phyloP scores from a whole-genome alignment of 2,888 invertebrate species.

The Pyrochroa serraticornis region DNA sequence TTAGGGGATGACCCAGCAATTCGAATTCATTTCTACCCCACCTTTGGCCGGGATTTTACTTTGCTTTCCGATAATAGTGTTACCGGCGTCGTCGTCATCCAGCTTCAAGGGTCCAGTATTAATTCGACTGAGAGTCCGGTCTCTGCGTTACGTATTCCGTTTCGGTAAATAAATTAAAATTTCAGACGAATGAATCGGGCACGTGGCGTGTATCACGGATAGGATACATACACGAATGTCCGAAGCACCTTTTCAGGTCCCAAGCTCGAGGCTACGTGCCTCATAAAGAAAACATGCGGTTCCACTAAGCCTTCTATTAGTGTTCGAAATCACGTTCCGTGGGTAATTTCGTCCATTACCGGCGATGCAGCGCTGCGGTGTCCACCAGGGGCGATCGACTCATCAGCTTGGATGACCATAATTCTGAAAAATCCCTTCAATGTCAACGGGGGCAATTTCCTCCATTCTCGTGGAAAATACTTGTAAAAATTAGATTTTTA shows the following conservation, averaged over 20 bases:
- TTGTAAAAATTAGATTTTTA: too few relatives aligned
- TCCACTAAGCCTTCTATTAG: slow-evolving; percentile 54
- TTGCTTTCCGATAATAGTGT: too few relatives aligned
- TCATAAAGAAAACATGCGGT: slow-evolving; percentile 57
- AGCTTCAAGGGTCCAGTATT: not conserved
- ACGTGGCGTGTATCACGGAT: slow-evolving; percentile 12
- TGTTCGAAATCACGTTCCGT: slow-evolving; percentile 53
- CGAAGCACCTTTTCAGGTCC: slow-evolving; percentile 43
- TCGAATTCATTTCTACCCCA: too few relatives aligned
- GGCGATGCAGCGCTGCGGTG: slow-evolving; percentile 25
- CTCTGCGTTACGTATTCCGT: slow-evolving; percentile 5
- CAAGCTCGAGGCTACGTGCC: slow-evolving; percentile 49
- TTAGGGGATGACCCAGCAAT: too few relatives aligned
- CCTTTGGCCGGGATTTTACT: too few relatives aligned
- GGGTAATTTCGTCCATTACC: slow-evolving; percentile 52
- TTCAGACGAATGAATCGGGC: not conserved
- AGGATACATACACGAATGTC: slow-evolving; percentile 34
- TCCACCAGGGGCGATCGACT: slow-evolving; percentile 36
- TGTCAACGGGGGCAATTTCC: not conserved
- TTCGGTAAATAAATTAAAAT: slow-evolving; percentile 19
- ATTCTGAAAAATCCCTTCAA: slow-evolving; percentile 32
- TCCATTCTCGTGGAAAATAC: too few relatives aligned
- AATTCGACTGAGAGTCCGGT: slow-evolving; percentile 1
- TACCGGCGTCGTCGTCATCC: too few relatives aligned
- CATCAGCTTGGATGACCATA: slow-evolving; percentile 42